phyloP scores from a whole-genome alignment of 2,797 vertebrate species.

The Setipinna tenuifilis region DNA sequence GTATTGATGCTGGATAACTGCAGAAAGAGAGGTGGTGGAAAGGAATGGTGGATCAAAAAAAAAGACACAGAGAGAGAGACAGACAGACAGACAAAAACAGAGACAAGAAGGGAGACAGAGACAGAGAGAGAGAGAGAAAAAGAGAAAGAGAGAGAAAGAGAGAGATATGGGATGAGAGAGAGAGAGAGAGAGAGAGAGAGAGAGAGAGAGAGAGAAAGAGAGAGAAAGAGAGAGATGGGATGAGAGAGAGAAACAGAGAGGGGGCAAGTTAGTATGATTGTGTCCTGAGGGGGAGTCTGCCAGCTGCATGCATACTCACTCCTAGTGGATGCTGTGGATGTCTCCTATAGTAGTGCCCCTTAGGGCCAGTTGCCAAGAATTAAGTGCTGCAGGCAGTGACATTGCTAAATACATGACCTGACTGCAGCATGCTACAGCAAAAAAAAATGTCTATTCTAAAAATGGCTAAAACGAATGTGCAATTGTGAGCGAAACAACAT shows the following conservation, averaged over 20 bases:
- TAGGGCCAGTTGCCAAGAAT: slow-evolving; percentile 36
- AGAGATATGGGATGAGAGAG: not conserved
- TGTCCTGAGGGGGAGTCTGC: not conserved
- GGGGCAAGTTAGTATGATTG: not conserved
- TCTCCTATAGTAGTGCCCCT: slow-evolving; percentile 40
- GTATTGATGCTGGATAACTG: slow-evolving; percentile 28
- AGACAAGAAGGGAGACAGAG: not conserved
- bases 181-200: too few relatives aligned
- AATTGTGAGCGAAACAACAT: not conserved
- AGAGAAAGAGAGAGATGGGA: not conserved
- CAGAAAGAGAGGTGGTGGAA: not conserved
- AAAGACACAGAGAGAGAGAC: not conserved
- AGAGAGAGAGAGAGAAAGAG: not conserved
- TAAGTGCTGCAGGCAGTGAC: slow-evolving; percentile 41
- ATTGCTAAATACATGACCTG: slow-evolving; percentile 37
- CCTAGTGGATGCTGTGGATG: slow-evolving; percentile 33
- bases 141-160: not conserved
- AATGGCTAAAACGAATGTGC: not conserved
- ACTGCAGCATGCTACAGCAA: slow-evolving; percentile 44
- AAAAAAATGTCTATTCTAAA: not conserved
- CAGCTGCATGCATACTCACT: slow-evolving; percentile 18
- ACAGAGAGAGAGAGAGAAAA: too few relatives aligned
- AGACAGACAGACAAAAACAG: not conserved
- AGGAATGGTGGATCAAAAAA: too few relatives aligned
- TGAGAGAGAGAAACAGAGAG: too few relatives aligned